These are phyloP conservation scores for Physocephala rufipes DNA, from an alignment of 2,888 invertebrate genomes.

Conservation along the genomic window DNA sequence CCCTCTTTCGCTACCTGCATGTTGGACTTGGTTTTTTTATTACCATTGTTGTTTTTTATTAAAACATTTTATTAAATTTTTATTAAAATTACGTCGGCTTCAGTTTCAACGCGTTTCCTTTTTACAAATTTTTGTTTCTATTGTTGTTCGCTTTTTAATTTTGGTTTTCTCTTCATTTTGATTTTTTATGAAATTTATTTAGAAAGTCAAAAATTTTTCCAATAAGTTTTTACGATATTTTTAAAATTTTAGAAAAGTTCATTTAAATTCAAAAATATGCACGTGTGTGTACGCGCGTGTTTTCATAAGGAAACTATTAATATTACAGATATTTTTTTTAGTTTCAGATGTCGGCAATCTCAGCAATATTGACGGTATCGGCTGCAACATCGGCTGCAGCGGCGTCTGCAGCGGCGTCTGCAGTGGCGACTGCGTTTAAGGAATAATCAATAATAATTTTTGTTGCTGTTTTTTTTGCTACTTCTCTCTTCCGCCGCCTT, in stretches of 20 bases:
- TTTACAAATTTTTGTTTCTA: too few species aligned
- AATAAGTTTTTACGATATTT: slow-evolving; percentile 4
- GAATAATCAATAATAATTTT: background rate
- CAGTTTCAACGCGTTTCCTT: too few species aligned
- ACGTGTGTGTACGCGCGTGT: slow-evolving; percentile 1
- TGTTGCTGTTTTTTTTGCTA: background rate
- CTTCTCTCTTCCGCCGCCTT: slow-evolving; percentile 11
- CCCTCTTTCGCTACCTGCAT: slow-evolving; percentile 45
- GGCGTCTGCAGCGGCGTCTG: slow-evolving; percentile 39
- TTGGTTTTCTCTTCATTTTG: too few species aligned
- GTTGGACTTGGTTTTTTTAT: slow-evolving; percentile 54
- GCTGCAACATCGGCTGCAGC: slow-evolving; percentile 35
- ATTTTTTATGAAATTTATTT: background rate
- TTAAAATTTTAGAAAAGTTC: background rate
- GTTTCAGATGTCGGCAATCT: slow-evolving; percentile 61
- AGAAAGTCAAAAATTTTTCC: background rate
- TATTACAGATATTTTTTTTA: too few species aligned
- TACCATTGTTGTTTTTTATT: slow-evolving; percentile 43
- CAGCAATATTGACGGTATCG: too few species aligned
- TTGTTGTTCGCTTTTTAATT: too few species aligned
- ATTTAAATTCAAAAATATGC: background rate
- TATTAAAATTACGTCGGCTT: slow-evolving; percentile 45
- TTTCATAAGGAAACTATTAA: too few species aligned
- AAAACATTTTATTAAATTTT: slow-evolving; percentile 42
- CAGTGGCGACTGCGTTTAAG: slow-evolving; percentile 43